Base-by-base conservation (phyloP, 2,113 vertebrate species). In the Sprattus sprattus region DNA sequence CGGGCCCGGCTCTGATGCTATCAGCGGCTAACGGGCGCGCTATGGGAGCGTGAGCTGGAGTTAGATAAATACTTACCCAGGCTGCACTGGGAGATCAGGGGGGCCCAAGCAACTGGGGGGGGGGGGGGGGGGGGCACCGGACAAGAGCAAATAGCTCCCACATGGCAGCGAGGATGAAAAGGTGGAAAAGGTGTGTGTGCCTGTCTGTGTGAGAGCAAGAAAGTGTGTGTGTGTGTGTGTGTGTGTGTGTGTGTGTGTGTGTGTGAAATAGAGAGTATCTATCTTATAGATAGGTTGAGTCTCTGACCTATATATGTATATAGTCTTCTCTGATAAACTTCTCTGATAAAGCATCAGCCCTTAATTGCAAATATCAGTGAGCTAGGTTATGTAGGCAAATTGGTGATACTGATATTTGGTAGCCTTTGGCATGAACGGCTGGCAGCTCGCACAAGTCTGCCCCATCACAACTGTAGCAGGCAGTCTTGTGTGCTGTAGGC, bases 1-100 rank as follows among this genome's bases (percentile, higher is more conserved):
- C 86, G 44, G 85, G 86, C 45, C 83, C 83, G 86, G 78, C 85
- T 83, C 86, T 91, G 93, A 94, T 93, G 86, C 83, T 91, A 93
- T 94, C 93, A 0, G 4, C 11, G 28, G 71, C 71, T 78, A 78
- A 13, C 71, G 4, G 71, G 71, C 39, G 71, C 71, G 32, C 71
- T 15, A 4, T 10, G 71, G 71, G 71, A 78, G 28, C 3, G 71
- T 4, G 10, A 18, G 71, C 71, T 25, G 7, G 32, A 78, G 71
- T 78, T 78, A 78, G 13, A 39, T 78, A 78, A 78, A 78, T 78
- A 78, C 39, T 78, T 78, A 78, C 71, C 71, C 71, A 78, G 71
- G 28, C 71, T 39, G 71, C 71, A 78, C 28, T 32, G 10, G 32
- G 71, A 18, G 71, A 15, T 4, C 25, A 8, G 28, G 64, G 25